phyloP scores from a whole-genome alignment of 2,797 vertebrate species.

The Bovichtus variegatus region DNA sequence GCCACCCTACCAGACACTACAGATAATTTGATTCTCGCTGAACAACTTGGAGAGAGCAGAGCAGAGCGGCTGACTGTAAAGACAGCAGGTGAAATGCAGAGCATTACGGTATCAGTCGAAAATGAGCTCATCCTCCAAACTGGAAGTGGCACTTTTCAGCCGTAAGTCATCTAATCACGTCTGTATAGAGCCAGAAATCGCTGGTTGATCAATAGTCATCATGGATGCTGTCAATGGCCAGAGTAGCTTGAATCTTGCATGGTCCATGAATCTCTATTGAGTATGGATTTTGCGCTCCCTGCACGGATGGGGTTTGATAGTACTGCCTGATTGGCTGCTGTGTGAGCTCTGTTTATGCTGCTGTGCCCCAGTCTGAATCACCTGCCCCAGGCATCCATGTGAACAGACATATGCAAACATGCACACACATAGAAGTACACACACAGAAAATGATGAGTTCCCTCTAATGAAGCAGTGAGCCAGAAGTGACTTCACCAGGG shows the following conservation, averaged over 20 bases:
- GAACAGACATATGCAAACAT: constrained; percentile 72
- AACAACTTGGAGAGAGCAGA: constrained; percentile 64
- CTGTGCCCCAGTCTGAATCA: constrained; percentile 80
- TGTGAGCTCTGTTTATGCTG: constrained; percentile 75
- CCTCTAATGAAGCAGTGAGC: constrained; percentile 77
- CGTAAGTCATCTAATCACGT: constrained; percentile 79
- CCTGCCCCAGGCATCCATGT: constrained; percentile 77
- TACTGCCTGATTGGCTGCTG: constrained; percentile 76
- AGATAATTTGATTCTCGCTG: constrained; percentile 77
- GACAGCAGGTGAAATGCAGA: constrained; percentile 71
- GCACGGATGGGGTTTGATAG: constrained; percentile 68
- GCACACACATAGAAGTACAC: constrained; percentile 54
- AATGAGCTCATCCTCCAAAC: constrained; percentile 83
- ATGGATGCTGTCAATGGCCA: constrained; percentile 78
- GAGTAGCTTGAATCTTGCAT: constrained; percentile 79
- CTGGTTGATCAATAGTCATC: constrained; percentile 83
- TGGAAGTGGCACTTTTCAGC: constrained; percentile 82
- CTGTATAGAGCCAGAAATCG: constrained; percentile 76
- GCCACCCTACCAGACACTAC: constrained; percentile 77
- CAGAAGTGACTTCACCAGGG: constrained; percentile 66
- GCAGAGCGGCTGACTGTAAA: constrained; percentile 63
- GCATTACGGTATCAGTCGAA: constrained; percentile 68
- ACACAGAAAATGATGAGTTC: constrained; percentile 64
- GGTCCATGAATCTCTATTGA: constrained; percentile 83
- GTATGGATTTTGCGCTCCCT: constrained; percentile 78